Percentiles rank a stretch among this genome's conserved stretches.
These are phyloP conservation scores for Pyrgilauda ruficollis DNA, from an alignment of 2,113 vertebrate species.

Conservation along the genomic window DNA sequence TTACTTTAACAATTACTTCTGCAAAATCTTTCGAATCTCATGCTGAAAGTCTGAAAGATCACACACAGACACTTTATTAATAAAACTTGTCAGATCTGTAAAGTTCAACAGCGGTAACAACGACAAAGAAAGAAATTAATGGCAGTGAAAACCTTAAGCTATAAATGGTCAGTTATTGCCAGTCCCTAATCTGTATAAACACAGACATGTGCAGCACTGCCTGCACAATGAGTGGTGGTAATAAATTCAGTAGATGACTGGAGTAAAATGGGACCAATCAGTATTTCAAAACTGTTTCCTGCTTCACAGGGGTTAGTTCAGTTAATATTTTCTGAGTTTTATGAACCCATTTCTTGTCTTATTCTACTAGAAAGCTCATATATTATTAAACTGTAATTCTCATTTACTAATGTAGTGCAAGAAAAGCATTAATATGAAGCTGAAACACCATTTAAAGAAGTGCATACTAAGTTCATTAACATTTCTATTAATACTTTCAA, in stretches of 20 bases:
- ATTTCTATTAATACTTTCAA: neutral
- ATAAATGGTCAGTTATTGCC: neutral
- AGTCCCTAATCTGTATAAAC: neutral
- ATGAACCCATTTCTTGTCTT: neutral
- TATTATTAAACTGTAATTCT: neutral
- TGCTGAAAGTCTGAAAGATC: neutral
- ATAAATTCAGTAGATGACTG: neutral
- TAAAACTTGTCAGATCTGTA: neutral
- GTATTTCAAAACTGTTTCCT: neutral
- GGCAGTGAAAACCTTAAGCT: neutral
- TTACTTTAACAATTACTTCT: neutral
- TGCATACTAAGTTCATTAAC: neutral
- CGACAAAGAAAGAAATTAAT: neutral
- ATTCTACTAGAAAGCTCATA: neutral
- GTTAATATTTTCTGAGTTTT: neutral
- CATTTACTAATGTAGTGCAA: neutral
- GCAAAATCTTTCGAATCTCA: neutral
- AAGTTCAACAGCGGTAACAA: neutral
- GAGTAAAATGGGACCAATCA: neutral
- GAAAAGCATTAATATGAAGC: neutral
- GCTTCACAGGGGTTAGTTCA: neutral
- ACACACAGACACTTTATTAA: neutral
- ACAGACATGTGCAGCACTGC: neutral
- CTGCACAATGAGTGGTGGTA: neutral
- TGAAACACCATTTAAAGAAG: neutral